Conservation (phyloP, 30 jellyfish, hydroid and myxozoan species). For the Rhopilema esculentum region DNA sequence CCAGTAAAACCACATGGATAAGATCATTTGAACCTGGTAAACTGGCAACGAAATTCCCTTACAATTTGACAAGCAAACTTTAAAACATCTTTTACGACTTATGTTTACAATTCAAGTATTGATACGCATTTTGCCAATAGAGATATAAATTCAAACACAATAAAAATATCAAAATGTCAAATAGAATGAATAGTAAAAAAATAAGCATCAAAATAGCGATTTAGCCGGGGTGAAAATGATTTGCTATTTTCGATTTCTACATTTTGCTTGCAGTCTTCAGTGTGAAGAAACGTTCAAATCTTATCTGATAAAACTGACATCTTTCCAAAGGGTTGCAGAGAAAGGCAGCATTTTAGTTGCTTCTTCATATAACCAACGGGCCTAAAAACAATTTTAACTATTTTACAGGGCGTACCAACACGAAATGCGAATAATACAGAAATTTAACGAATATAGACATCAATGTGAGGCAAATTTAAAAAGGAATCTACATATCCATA, state of each 20-base stretch:
- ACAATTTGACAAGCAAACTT: too few relatives aligned
- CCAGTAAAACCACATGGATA: too few relatives aligned
- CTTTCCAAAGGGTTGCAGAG: slow-evolving; percentile 77
- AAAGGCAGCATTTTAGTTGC: slow-evolving; percentile 80
- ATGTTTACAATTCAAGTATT: too few relatives aligned
- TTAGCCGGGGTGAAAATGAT: not conserved
- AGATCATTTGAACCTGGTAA: too few relatives aligned
- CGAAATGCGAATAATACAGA: not conserved
- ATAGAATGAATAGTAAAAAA: not conserved
- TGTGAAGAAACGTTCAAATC: not conserved
- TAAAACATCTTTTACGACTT: too few relatives aligned
- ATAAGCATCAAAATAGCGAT: not conserved
- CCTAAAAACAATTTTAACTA: slow-evolving; percentile 29
- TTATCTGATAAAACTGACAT: slow-evolving; percentile 80
- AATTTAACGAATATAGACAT: not conserved
- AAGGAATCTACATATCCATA: too few relatives aligned
- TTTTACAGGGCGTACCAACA: not conserved
- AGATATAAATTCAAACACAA: too few relatives aligned
- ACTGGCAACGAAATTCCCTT: too few relatives aligned
- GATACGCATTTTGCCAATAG: too few relatives aligned
- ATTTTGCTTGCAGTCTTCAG: too few relatives aligned
- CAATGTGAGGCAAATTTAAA: too few relatives aligned
- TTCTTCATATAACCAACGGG: slow-evolving; percentile 93
- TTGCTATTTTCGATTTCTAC: not conserved
- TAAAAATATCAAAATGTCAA: too few relatives aligned